These are phyloP conservation scores for Stegophylla sp. DNA, from an alignment of 2,888 invertebrate genomes.

Conservation along the genomic window DNA sequence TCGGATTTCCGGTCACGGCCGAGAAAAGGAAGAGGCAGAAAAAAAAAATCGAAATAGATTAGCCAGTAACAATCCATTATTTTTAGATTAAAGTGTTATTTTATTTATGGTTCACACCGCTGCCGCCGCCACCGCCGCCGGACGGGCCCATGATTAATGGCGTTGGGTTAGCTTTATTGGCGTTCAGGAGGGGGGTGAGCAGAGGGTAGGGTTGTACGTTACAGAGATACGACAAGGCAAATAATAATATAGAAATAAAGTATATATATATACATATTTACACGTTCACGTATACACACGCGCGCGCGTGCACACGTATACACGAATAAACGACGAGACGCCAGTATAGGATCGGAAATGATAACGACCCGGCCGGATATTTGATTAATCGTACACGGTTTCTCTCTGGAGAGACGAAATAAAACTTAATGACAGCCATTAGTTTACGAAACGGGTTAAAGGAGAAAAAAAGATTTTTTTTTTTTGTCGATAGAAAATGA, in stretches of 20 bases:
- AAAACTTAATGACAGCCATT: constrained; percentile 56
- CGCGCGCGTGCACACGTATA: neutral
- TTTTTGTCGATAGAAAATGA: constrained; percentile 30
- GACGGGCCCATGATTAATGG: constrained; percentile 56
- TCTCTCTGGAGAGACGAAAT: constrained; percentile 25
- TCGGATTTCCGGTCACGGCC: constrained; percentile 58
- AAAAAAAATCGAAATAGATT: constrained; percentile 53
- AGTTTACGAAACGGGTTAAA: constrained; percentile 53
- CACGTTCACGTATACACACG: neutral
- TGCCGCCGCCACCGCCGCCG: neutral
- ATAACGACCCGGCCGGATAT: constrained; percentile 55
- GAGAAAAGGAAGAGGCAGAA: neutral
- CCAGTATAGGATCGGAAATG: constrained; percentile 57
- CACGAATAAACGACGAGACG: constrained; percentile 30
- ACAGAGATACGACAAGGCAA: constrained; percentile 42
- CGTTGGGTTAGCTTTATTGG: constrained; percentile 51
- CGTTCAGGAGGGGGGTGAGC: constrained; percentile 7
- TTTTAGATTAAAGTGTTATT: constrained; percentile 58
- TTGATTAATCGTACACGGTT: constrained; percentile 55
- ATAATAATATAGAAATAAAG: constrained; percentile 49
- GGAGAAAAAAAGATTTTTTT: constrained; percentile 7
- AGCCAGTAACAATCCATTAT: constrained; percentile 52
- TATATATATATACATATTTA: neutral
- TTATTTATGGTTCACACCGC: constrained; percentile 47
- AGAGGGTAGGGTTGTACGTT: constrained; percentile 19